phyloP scores from a whole-genome alignment of 2,888 invertebrate species.

The Idaea dimidiata region DNA sequence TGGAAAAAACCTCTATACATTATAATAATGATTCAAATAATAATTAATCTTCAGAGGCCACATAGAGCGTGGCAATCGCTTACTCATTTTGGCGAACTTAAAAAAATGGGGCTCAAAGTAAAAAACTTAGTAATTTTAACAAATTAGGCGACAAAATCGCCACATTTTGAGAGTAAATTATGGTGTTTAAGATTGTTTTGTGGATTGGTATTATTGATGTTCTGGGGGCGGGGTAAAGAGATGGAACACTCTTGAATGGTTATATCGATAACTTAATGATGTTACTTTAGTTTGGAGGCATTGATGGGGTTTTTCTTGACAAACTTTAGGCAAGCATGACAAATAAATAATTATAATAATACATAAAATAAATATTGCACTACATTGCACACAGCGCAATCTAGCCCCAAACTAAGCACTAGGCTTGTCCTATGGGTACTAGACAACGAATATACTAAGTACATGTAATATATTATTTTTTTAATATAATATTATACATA shows the following conservation, averaged over 20 bases:
- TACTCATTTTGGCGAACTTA: constrained; percentile 69
- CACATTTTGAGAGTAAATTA: constrained; percentile 66
- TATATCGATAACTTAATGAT: background rate
- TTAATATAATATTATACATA: no score
- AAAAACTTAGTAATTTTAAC: constrained; percentile 58
- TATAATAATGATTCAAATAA: constrained; percentile 53
- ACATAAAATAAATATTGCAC: no score
- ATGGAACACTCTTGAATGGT: constrained; percentile 25
- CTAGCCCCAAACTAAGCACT: no score
- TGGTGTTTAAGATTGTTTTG: constrained; percentile 59
- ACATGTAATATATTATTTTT: no score
- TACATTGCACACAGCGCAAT: no score
- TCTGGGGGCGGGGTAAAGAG: constrained; percentile 41
- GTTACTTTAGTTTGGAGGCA: background rate
- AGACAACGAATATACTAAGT: no score
- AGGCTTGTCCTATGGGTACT: no score
- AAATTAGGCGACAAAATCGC: constrained; percentile 76
- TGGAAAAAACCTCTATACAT: constrained; percentile 40
- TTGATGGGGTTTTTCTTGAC: no score
- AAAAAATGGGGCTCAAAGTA: constrained; percentile 36
- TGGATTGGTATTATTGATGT: constrained; percentile 56
- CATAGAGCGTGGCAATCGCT: constrained; percentile 64
- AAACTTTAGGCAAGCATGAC: no score
- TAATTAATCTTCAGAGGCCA: constrained; percentile 70
- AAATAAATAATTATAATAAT: no score